Percentiles rank a stretch among this genome's conserved stretches.
These are phyloP conservation scores for Ptilodon capucinus DNA, from an alignment of 2,888 invertebrate species.

Conservation along the genomic window DNA sequence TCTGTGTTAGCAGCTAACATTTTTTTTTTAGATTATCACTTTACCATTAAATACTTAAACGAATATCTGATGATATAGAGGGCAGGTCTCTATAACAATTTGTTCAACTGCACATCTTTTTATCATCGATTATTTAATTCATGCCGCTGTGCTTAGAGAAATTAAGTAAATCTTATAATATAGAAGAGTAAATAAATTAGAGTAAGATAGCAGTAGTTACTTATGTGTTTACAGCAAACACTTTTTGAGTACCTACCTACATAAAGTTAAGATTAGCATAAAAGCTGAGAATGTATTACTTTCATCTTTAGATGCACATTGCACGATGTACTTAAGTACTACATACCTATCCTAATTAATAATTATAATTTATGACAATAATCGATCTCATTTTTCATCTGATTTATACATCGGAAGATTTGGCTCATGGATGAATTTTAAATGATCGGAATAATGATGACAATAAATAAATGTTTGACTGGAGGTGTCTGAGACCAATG, in stretches of 20 bases:
- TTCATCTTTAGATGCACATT: background rate
- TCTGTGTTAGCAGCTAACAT: too few species aligned
- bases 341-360: background rate
- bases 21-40: too few species aligned
- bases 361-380: slow-evolving; percentile 1
- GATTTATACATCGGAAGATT: background rate
- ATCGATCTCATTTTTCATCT: background rate
- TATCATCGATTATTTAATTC: too few species aligned
- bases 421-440: background rate
- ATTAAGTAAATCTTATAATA: too few species aligned
- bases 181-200: background rate
- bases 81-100: too few species aligned
- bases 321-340: slow-evolving; percentile 11
- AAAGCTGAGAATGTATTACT: too few species aligned
- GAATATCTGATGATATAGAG: too few species aligned
- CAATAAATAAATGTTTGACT: slow-evolving; percentile 41
- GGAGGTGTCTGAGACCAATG: slow-evolving; percentile 38
- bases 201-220: background rate
- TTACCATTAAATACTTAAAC: too few species aligned
- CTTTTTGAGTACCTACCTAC: background rate
- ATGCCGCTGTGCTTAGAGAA: too few species aligned
- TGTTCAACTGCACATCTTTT: too few species aligned
- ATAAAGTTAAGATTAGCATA: background rate
- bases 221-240: too few species aligned
- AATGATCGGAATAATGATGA: slow-evolving; percentile 11